Evolutionary conservation across 2,113 vertebrate genomes (phyloP), one percentile per base, ranked within the genome.

Genomic region (Scalopus aquaticus): DNA sequence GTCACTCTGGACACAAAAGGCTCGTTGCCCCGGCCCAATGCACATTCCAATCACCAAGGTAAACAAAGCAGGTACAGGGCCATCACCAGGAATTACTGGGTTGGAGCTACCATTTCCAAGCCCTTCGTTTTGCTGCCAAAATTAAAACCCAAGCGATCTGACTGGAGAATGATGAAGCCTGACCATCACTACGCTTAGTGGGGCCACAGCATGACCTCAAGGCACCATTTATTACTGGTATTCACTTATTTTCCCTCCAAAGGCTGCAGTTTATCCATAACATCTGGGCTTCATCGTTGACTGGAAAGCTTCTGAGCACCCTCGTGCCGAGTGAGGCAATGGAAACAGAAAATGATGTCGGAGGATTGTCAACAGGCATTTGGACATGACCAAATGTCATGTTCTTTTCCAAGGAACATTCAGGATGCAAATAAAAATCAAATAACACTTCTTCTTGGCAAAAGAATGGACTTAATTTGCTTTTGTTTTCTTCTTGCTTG

Each of bases 361-460:
- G 88, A 96, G 89, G 88, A 91, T 39, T 97, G 96, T 97, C 95
- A 96, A 91, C 94, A 95, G 95, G 85, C 92, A 84, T 95, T 96
- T 67, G 81, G 77, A 95, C 92, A 96, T 88, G 95, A 93, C 96
- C 94, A 97, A 97, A 95, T 96, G 88, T 96, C 96, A 96, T 95
- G 94, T 87, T 97, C 88, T 96, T 96, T 96, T 96, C 96, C 96
- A 97, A 96, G 84, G 96, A 97, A 97, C 95, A 93, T 97, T 92
- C 82, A 93, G 89, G 93, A 96, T 95, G 93, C 94, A 96, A 95
- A 97, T 96, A 97, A 97, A 96, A 97, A 96, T 96, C 91, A 93
- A 97, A 96, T 96, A 97, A 96, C 96, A 97, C 94, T 96, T 93
- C 81, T 96, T 95, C 90, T 95, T 96, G 94, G 97, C 93, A 96